These are phyloP conservation scores for Apodemus sylvaticus DNA, from an alignment of 2,113 vertebrate genomes.

Conservation along the genomic window DNA sequence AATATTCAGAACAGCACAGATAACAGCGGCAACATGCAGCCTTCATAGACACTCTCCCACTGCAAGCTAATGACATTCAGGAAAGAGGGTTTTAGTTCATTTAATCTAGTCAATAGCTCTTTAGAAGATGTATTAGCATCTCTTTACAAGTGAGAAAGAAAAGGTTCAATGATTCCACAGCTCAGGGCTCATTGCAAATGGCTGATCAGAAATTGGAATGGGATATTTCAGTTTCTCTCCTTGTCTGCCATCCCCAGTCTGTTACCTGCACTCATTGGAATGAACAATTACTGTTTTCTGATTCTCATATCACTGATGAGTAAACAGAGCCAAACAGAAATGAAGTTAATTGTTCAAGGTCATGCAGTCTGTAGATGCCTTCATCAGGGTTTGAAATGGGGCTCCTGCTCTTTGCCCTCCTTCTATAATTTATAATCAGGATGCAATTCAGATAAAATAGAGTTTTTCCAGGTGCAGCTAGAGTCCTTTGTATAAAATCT, in stretches of 20 bases:
- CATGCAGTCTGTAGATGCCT: neutral
- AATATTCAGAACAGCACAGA: neutral
- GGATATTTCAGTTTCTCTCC: neutral
- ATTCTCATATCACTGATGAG: neutral
- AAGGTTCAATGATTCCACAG: neutral
- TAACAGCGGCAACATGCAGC: neutral
- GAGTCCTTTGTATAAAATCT: conserved; percentile 6
- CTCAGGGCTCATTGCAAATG: neutral
- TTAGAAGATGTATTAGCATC: neutral
- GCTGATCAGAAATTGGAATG: neutral
- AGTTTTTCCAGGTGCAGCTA: neutral
- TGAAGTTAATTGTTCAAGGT: neutral
- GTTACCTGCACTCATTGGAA: neutral
- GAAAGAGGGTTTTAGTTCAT: neutral
- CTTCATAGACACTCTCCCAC: neutral
- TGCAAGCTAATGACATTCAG: neutral
- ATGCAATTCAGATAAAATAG: conserved; percentile 8
- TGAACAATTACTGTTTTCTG: neutral
- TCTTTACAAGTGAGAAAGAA: neutral
- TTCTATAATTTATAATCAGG: conserved; percentile 49
- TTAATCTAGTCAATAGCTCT: neutral
- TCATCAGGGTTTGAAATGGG: neutral
- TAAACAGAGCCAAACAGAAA: neutral
- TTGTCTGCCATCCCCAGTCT: neutral
- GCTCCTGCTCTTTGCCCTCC: neutral